A percentile compares a stretch with the other conserved stretches of the same genome.
Evolutionary conservation across 2,797 vertebrate genomes (phyloP).

Genomic region (Sorex maritimensis): DNA sequence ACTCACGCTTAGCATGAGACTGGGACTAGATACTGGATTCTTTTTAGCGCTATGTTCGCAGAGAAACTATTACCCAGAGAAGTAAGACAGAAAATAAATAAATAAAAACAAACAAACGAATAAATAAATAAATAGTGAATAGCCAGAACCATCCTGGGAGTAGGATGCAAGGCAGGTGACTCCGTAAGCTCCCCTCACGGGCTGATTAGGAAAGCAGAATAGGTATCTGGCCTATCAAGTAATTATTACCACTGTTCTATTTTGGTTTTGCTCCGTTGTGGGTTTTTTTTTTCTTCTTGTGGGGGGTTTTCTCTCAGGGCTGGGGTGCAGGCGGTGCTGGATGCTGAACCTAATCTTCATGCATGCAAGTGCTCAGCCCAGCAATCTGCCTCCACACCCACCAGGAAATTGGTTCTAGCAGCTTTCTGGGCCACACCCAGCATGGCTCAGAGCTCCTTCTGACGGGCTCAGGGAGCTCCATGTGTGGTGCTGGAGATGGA

Average conservation of each 20-base stretch:
- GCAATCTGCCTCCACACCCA: no score
- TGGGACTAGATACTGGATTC: background rate
- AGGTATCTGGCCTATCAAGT: conserved; percentile 74
- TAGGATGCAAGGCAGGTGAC: background rate
- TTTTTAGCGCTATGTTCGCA: conserved; percentile 31
- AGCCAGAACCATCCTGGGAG: background rate
- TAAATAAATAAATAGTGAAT: background rate
- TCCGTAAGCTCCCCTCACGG: conserved; percentile 7
- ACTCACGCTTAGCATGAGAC: background rate
- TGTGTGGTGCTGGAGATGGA: no score
- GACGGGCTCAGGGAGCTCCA: no score
- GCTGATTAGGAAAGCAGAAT: conserved; percentile 48
- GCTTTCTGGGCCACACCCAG: no score
- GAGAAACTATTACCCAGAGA: conserved; percentile 33
- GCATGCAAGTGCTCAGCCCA: no score
- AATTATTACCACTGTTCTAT: conserved; percentile 46
- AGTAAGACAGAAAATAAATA: background rate
- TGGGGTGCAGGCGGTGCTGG: no score
- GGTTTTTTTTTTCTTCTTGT: no score
- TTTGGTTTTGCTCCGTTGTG: no score
- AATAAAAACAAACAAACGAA: background rate
- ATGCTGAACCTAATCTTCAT: no score
- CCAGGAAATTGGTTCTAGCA: no score
- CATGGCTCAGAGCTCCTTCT: no score
- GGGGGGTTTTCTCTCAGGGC: no score